Conservation (phyloP, 2,888 invertebrate genomes). For the Malthinus flaveolus region DNA sequence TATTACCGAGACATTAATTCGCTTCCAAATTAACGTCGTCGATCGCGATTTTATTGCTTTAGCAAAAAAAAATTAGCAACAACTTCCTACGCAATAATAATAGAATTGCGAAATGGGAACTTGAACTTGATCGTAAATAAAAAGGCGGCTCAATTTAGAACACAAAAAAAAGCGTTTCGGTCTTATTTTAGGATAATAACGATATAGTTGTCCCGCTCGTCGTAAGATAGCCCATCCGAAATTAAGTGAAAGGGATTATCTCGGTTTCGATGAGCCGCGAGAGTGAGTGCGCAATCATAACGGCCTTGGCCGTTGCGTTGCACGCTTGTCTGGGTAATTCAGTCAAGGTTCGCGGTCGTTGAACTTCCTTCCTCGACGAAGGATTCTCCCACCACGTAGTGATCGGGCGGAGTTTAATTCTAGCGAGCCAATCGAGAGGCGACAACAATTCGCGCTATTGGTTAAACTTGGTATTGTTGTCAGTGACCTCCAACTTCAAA, state of each 20-base stretch:
- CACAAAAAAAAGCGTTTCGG: slow-evolving; percentile 5
- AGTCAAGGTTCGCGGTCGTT: slow-evolving; percentile 86
- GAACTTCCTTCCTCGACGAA: slow-evolving; percentile 62
- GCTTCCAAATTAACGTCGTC: too few species aligned
- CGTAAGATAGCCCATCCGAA: slow-evolving; percentile 15
- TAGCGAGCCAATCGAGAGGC: slow-evolving; percentile 48
- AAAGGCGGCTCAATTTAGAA: too few species aligned
- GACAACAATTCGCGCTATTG: slow-evolving; percentile 55
- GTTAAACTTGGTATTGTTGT: slow-evolving; percentile 66
- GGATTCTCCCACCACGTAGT: neutral
- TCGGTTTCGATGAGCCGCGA: slow-evolving; percentile 46
- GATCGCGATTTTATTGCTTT: slow-evolving; percentile 6
- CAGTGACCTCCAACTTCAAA: slow-evolving; percentile 85
- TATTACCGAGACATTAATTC: neutral
- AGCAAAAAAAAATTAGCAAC: neutral
- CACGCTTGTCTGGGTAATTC: slow-evolving; percentile 71
- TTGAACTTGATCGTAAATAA: slow-evolving; percentile 9
- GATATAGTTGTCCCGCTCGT: neutral
- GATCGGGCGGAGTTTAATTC: slow-evolving; percentile 51
- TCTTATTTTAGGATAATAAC: slow-evolving; percentile 6
- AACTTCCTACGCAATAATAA: slow-evolving; percentile 10
- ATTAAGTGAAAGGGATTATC: slow-evolving; percentile 49
- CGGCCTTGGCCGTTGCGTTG: slow-evolving; percentile 52
- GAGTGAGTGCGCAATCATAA: slow-evolving; percentile 43
- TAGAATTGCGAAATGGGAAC: slow-evolving; percentile 13